These are phyloP conservation scores for Elaphurus davidianus DNA, from an alignment of 2,113 vertebrate species.

Conservation along the genomic window DNA sequence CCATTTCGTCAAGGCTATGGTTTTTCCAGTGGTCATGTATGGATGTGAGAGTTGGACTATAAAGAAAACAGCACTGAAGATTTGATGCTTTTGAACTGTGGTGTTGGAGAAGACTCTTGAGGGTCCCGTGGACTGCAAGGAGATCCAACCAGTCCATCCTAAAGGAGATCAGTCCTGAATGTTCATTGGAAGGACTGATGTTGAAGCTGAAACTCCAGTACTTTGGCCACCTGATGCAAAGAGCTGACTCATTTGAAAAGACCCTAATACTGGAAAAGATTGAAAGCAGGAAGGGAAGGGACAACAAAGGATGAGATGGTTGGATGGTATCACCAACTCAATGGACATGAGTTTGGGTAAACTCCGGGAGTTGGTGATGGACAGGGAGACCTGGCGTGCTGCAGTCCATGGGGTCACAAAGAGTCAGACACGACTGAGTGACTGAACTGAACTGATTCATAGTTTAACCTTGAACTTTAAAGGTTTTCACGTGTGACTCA, in stretches of 20 bases:
- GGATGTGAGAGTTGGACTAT: neutral
- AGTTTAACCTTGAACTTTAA: neutral
- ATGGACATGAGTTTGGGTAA: neutral
- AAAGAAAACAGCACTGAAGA: neutral
- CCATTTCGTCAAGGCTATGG: rapidly evolving
- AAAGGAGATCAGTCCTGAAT: neutral
- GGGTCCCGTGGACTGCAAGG: neutral
- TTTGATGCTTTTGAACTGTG: neutral
- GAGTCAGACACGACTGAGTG: rapidly evolving
- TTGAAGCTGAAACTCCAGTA: neutral
- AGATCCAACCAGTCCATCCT: neutral
- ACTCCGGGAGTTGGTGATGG: rapidly evolving
- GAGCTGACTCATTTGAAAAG: neutral
- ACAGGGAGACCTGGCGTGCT: neutral
- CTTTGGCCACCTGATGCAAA: neutral
- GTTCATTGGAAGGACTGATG: neutral
- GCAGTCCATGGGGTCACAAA: neutral
- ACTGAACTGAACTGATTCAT: neutral
- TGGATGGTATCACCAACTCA: neutral
- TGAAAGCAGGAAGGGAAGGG: neutral
- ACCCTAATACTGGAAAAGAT: neutral
- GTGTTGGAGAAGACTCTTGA: neutral
- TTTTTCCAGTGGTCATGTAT: neutral
- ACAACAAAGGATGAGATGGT: neutral
- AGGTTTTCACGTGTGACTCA: neutral